Percentiles rank a stretch among this genome's conserved stretches.
Conservation (phyloP, 2,113 vertebrate species). For the Heterocephalus glaber region DNA sequence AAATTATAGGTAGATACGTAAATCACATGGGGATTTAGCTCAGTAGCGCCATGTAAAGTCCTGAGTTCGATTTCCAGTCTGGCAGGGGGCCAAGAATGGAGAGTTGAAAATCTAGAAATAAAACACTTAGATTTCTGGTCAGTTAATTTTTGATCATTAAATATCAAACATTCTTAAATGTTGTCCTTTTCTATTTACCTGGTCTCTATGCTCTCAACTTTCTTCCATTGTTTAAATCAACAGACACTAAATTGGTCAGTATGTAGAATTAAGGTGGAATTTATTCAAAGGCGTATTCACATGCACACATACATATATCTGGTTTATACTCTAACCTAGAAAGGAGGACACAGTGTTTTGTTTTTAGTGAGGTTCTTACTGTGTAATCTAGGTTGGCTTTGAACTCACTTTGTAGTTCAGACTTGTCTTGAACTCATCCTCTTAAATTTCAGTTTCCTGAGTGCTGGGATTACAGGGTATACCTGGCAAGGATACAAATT, state of each 20-base stretch:
- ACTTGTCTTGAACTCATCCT: neutral
- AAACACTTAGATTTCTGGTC: neutral
- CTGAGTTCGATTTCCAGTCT: too few relatives aligned
- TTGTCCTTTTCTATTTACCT: neutral
- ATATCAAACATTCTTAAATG: neutral
- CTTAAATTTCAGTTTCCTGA: neutral
- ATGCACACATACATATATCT: neutral
- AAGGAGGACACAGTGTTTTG: neutral
- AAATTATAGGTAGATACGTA: neutral
- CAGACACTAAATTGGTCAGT: neutral
- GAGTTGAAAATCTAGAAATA: neutral
- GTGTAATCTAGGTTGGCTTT: neutral
- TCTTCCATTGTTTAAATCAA: slow-evolving; percentile 14
- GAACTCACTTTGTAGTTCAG: neutral
- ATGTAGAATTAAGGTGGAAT: neutral
- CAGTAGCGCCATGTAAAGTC: too few relatives aligned
- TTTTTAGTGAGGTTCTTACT: neutral
- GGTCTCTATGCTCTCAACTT: neutral
- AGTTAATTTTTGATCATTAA: slow-evolving; percentile 18
- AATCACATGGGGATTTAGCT: too few relatives aligned
- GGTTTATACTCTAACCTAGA: neutral
- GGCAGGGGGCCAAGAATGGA: too few relatives aligned
- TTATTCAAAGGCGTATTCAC: neutral
- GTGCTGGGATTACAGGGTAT: neutral
- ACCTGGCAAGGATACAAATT: neutral